Evolutionary conservation across 2,888 invertebrate species (phyloP).

Genomic region (Zhuqinia jingwanae): DNA sequence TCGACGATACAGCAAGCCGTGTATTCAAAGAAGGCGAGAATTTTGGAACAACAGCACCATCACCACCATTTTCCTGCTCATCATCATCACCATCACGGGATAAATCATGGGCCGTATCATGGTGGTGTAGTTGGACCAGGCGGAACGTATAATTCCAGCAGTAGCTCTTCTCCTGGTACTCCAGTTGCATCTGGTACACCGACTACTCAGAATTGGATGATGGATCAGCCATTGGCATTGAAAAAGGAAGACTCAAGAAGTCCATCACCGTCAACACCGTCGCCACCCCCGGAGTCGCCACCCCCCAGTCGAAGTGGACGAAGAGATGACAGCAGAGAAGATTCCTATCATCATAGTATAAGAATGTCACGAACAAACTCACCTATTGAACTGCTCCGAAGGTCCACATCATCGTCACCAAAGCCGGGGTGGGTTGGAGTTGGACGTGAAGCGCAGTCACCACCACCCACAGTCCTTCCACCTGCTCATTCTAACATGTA

Average conservation of each 20-base stretch:
- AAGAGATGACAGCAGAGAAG: neutral
- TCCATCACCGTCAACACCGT: slow-evolving; percentile 64
- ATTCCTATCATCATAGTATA: slow-evolving; percentile 44
- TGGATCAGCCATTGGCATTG: slow-evolving; percentile 53
- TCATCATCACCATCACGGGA: slow-evolving; percentile 42
- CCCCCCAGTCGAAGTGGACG: slow-evolving; percentile 47
- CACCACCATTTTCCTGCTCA: slow-evolving; percentile 56
- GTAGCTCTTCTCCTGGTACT: slow-evolving; percentile 59
- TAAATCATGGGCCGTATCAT: slow-evolving; percentile 26
- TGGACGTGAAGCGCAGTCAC: slow-evolving; percentile 28
- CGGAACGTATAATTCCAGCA: slow-evolving; percentile 50
- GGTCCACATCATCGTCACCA: slow-evolving; percentile 64
- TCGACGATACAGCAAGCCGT: slow-evolving; percentile 59
- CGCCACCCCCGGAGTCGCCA: slow-evolving; percentile 59
- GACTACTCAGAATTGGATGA: slow-evolving; percentile 39
- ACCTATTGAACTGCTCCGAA: slow-evolving; percentile 46
- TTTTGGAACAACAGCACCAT: slow-evolving; percentile 72
- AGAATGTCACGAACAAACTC: slow-evolving; percentile 59
- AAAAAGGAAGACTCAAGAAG: slow-evolving; percentile 67
- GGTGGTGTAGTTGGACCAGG: slow-evolving; percentile 28
- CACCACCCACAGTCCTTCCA: slow-evolving; percentile 31
- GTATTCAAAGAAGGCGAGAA: slow-evolving; percentile 78
- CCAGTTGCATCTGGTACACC: slow-evolving; percentile 49
- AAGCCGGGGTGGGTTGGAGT: slow-evolving; percentile 45
- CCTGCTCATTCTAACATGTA: slow-evolving; percentile 55